Evolutionary conservation across 2,888 invertebrate genomes (phyloP).

Genomic region (Drosophila bunnanda): DNA sequence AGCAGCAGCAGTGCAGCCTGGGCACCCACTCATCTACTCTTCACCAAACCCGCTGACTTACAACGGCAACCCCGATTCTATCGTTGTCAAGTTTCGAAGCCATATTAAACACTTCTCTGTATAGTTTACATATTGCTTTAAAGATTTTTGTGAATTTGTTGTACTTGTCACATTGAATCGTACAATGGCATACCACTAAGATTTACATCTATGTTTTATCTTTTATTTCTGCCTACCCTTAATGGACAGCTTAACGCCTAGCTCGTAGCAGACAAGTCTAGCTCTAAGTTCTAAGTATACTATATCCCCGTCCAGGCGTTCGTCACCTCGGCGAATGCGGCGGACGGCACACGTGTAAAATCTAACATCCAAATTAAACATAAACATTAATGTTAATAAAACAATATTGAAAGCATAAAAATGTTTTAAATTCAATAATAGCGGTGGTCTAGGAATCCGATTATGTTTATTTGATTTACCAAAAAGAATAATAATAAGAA

Average conservation of each 20-base stretch:
- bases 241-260: conserved; percentile 71
- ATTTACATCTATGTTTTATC: conserved; percentile 59
- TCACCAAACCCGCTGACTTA: conserved; percentile 17
- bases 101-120: conserved; percentile 14
- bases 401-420: conserved; percentile 56
- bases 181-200: conserved; percentile 52
- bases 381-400: conserved; percentile 72
- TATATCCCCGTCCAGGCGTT: conserved; percentile 24
- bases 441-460: background rate
- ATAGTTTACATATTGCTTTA: conserved; percentile 38
- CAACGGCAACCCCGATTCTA: background rate
- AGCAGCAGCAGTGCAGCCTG: conserved; percentile 12
- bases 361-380: conserved; percentile 69
- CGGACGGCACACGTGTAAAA: conserved; percentile 62
- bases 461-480: too few relatives aligned
- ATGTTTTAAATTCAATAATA: background rate
- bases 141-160: conserved; percentile 32
- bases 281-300: conserved; percentile 58
- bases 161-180: conserved; percentile 31
- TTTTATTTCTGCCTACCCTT: conserved; percentile 56
- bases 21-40: conserved; percentile 40
- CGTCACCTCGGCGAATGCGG: conserved; percentile 43
- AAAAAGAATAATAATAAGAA: too few relatives aligned
- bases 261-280: conserved; percentile 64
- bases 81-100: conserved; percentile 20